A percentile compares a stretch with the other conserved stretches of the same genome.
phyloP scores from a whole-genome alignment of 2,888 invertebrate species.

The Eugnorisma glareosa region DNA sequence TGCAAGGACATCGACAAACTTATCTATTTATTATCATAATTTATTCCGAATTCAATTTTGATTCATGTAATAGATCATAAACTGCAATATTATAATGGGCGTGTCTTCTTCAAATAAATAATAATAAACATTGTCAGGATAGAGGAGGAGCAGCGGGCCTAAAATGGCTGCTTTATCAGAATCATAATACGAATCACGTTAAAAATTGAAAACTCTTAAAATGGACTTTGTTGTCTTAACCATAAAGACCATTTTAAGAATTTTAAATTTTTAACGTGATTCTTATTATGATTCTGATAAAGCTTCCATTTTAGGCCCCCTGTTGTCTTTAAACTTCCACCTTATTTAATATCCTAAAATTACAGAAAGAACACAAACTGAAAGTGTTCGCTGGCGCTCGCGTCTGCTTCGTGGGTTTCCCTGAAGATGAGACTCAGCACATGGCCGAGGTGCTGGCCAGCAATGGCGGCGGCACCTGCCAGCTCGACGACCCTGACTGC shows the following conservation, averaged over 20 bases:
- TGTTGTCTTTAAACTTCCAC: background rate
- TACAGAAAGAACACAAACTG: slow-evolving; percentile 93
- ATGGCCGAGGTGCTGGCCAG: slow-evolving; percentile 97
- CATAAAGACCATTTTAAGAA: too few relatives aligned
- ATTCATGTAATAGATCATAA: background rate
- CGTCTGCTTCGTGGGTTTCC: slow-evolving; percentile 97
- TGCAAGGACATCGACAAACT: slow-evolving; percentile 15
- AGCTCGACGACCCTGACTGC: slow-evolving; percentile 95
- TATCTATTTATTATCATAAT: slow-evolving; percentile 8
- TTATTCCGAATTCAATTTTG: slow-evolving; percentile 15
- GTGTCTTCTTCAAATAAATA: background rate
- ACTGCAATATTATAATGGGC: background rate
- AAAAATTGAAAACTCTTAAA: too few relatives aligned
- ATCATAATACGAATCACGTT: too few relatives aligned
- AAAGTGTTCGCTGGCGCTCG: slow-evolving; percentile 97
- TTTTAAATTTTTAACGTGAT: too few relatives aligned
- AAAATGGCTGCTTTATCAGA: too few relatives aligned
- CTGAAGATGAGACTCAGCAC: slow-evolving; percentile 96
- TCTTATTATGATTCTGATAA: too few relatives aligned
- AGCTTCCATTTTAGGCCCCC: too few relatives aligned
- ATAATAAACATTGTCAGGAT: background rate
- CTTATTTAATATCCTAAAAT: slow-evolving; percentile 47
- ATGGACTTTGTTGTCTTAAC: too few relatives aligned
- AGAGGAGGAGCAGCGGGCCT: background rate
- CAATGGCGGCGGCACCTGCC: slow-evolving; percentile 95